Evolutionary conservation across 2,888 invertebrate species (phyloP).

Genomic region (Drosophila recens): DNA sequence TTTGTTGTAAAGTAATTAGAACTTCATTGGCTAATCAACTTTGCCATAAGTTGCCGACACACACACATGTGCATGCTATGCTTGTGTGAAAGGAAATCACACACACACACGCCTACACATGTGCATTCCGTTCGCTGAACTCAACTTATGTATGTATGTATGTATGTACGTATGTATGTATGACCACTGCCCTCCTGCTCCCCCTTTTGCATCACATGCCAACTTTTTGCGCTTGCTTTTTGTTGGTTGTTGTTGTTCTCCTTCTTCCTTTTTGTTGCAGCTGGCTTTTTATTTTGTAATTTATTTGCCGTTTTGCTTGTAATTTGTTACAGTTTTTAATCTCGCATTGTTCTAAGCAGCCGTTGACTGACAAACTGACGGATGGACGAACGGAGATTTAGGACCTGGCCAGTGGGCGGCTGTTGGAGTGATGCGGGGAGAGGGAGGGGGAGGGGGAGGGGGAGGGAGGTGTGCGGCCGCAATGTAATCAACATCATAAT

Average conservation of each 20-base stretch:
- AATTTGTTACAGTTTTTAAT: conserved; percentile 79
- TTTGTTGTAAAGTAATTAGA: conserved; percentile 21
- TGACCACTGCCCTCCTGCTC: not conserved
- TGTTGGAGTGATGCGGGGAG: not conserved
- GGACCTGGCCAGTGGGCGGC: conserved; percentile 24
- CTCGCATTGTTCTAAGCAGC: conserved; percentile 76
- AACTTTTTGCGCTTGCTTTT: conserved; percentile 44
- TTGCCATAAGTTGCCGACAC: conserved; percentile 14
- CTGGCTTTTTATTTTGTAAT: conserved; percentile 65
- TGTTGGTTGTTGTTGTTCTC: conserved; percentile 27
- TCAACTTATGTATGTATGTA: not conserved
- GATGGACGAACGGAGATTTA: conserved; percentile 23
- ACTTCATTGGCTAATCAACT: conserved; percentile 27
- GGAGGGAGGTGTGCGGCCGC: conserved; percentile 38
- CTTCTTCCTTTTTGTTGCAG: conserved; percentile 14
- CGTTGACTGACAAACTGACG: conserved; percentile 65
- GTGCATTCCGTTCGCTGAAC: conserved; percentile 2
- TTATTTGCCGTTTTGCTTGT: conserved; percentile 77
- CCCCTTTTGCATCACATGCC: not conserved
- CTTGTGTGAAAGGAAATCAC: not conserved
- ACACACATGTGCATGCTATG: conserved; percentile 6
- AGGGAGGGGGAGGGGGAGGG: not conserved
- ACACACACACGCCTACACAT: not conserved
- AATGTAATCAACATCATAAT: conserved; percentile 79
- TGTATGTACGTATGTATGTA: no score